Base-by-base conservation (phyloP, 2,888 invertebrate genomes). In the Hydrotaea diabolus region DNA sequence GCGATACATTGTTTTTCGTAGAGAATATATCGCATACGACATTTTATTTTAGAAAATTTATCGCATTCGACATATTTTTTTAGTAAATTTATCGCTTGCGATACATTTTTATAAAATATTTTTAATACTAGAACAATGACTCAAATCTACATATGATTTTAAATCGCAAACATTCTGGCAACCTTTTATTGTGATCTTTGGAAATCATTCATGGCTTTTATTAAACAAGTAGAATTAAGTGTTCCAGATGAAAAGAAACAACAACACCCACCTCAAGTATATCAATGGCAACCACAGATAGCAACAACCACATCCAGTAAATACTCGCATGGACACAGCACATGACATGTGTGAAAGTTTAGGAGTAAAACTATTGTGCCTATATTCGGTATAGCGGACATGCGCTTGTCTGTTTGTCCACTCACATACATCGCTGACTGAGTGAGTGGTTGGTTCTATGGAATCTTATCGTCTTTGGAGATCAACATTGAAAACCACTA, bases 301-400 rank as follows among this genome's bases (percentile, higher is more conserved):
- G 23, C 31, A 31, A 31, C 19, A 7, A 11, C 21, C 19, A 26
- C 23, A 59, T 5, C 49, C 15, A 49, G n/a, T 31, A 31, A 31
- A 31, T 31, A 31, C 7, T 4, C 3, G n/a, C n/a, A n/a, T 43
- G 43, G 4, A 13, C 13, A n/a, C 49, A 49, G 23, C 15, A 26
- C 23, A 66, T 69, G 69, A 19, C 23, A 17, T 69, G 69, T 69
- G 69, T 69, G 69, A 69, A 69, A 69, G 69, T 69, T 69, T 23
- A 59, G 59, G 23, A 57, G 23, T 23, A 59, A 23, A 15, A 21
- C 19, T 55, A 55, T 55, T 66, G 66, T 9, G 66, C 39, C 39
- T 21, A 66, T 43, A 39, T 62, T 66, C 2, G 46, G 46, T 46
- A 13, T 2, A 19, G 23, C 66, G 66, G 62, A 62, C 62, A 62